phyloP scores from a whole-genome alignment of 2,797 vertebrate species.

The Cottoperca gobio region DNA sequence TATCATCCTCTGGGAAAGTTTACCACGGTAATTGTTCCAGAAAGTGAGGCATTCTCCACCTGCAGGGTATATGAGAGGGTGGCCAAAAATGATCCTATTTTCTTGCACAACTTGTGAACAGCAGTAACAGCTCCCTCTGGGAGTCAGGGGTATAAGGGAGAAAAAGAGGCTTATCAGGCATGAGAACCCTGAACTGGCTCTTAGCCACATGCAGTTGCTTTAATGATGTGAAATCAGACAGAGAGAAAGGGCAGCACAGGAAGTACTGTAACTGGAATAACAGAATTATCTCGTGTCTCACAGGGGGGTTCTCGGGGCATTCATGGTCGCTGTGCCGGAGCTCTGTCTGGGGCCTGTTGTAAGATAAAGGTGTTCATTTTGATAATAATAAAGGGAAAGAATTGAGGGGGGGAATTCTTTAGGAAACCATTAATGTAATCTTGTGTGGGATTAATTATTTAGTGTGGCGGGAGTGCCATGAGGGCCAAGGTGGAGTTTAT shows the following conservation, averaged over 20 bases:
- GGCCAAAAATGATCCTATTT: conserved; percentile 80
- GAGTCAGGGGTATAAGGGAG: conserved; percentile 60
- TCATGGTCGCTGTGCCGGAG: conserved; percentile 30
- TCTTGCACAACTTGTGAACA: conserved; percentile 74
- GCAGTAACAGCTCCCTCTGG: conserved; percentile 79
- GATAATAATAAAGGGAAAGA: conserved; percentile 64
- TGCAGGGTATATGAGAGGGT: conserved; percentile 58
- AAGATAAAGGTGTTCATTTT: conserved; percentile 82
- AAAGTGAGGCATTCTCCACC: conserved; percentile 56
- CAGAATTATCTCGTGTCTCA: conserved; percentile 76
- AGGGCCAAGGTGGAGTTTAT: conserved; percentile 71
- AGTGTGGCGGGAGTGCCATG: conserved; percentile 65
- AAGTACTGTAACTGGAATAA: conserved; percentile 70
- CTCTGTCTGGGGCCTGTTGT: conserved; percentile 59
- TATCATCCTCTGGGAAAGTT: conserved; percentile 69
- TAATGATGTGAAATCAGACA: conserved; percentile 74
- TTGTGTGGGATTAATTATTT: conserved; percentile 83
- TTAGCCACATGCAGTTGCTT: conserved; percentile 75
- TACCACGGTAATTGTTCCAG: conserved; percentile 59
- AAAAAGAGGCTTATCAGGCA: conserved; percentile 74
- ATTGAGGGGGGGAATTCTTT: conserved; percentile 67
- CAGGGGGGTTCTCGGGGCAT: conserved; percentile 48
- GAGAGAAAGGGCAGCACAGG: conserved; percentile 42
- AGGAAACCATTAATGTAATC: conserved; percentile 84
- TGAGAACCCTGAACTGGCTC: conserved; percentile 67